Evolutionary conservation across 2,888 invertebrate genomes (phyloP).

Genomic region (Perithous albicinctus): DNA sequence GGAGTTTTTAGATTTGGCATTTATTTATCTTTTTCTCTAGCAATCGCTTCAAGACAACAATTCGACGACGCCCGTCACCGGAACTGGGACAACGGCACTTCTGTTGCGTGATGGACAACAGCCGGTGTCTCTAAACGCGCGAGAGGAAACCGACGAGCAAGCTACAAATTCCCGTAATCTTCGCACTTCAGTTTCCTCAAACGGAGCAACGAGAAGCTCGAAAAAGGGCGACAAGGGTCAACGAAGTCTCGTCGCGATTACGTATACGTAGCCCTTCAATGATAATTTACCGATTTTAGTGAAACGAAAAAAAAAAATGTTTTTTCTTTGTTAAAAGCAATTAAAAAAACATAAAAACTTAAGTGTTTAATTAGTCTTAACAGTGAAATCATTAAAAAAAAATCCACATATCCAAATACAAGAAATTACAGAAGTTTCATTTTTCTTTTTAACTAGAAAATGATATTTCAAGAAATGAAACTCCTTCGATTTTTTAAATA

Average conservation of each 20-base stretch:
- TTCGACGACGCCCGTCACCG: conserved; percentile 63
- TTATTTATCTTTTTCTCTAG: conserved; percentile 66
- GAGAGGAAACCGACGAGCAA: conserved; percentile 34
- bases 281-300: no score
- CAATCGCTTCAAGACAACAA: conserved; percentile 80
- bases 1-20: no score
- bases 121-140: conserved; percentile 62
- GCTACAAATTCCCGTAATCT: neutral
- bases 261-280: neutral
- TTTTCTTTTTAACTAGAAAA: no score
- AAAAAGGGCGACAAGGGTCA: conserved; percentile 60
- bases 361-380: no score
- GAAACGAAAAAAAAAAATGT: no score
- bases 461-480: no score
- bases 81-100: conserved; percentile 68
- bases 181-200: conserved; percentile 30
- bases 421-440: no score
- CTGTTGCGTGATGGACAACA: conserved; percentile 73
- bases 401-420: no score
- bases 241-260: neutral
- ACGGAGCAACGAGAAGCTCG: conserved; percentile 7
- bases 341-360: no score
- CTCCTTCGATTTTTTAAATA: no score
- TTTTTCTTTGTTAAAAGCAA: no score
- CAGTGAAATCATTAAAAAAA: no score